A percentile compares a stretch with the other conserved stretches of the same genome.
Evolutionary conservation across 1,140 invertebrate genomes (phyloP).

Genomic region (Lutraria rhynchaena): DNA sequence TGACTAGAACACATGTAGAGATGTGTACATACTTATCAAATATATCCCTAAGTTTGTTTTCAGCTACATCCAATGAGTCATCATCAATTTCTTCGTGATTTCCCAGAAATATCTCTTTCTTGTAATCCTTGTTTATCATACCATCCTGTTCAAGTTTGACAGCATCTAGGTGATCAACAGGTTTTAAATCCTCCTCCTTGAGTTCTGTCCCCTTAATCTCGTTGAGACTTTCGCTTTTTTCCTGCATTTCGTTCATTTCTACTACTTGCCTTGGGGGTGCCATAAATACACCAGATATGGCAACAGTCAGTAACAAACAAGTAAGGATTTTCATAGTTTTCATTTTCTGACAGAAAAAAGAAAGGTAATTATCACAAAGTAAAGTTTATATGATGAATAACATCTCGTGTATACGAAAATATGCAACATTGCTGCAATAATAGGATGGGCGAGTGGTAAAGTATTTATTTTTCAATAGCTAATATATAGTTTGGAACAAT

Average conservation of each 20-base stretch:
- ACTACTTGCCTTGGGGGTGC: conserved; percentile 42
- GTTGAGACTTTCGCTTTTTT: neutral
- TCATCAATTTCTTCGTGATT: conserved; percentile 79
- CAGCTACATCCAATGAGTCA: conserved; percentile 65
- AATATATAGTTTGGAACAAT: too few species aligned
- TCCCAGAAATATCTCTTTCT: conserved; percentile 81
- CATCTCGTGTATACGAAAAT: too few species aligned
- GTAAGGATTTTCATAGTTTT: neutral
- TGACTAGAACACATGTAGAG: too few species aligned
- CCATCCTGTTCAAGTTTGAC: conserved; percentile 81
- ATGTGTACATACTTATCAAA: conserved; percentile 80
- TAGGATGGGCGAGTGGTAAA: too few species aligned
- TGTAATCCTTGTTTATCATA: conserved; percentile 80
- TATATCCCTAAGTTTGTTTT: conserved; percentile 76
- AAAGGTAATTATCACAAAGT: too few species aligned
- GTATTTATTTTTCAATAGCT: too few species aligned
- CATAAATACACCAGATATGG: conserved; percentile 3
- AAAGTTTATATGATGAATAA: too few species aligned
- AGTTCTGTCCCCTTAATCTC: conserved; percentile 26
- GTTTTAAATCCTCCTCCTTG: conserved; percentile 72
- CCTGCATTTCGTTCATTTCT: conserved; percentile 27
- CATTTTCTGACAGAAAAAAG: conserved; percentile 1
- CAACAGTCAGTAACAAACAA: neutral
- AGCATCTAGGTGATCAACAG: conserved; percentile 80
- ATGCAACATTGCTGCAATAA: too few species aligned